Percentiles rank a stretch among this genome's conserved stretches.
These are phyloP conservation scores for Andrena dorsata DNA, from an alignment of 2,888 invertebrate species.

Conservation along the genomic window DNA sequence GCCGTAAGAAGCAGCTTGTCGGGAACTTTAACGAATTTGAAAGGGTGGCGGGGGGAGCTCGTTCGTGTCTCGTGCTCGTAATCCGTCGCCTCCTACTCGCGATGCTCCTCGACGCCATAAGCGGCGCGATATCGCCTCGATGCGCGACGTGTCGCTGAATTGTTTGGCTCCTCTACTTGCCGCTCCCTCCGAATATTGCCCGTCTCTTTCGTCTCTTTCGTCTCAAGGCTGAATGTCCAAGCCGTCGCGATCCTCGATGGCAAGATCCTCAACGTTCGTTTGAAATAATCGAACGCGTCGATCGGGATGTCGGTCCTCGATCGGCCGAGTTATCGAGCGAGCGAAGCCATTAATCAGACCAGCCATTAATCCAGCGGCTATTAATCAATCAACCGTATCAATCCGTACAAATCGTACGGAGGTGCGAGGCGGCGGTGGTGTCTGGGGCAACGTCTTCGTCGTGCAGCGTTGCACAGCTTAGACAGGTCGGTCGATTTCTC, in stretches of 20 bases:
- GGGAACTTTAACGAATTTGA: conserved; percentile 36
- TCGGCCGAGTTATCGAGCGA: conserved; percentile 2
- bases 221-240: too few species aligned
- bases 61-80: conserved; percentile 3
- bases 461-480: conserved; percentile 14
- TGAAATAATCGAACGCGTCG: not conserved
- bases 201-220: too few species aligned
- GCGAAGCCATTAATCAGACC: conserved; percentile 16
- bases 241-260: too few species aligned
- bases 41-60: conserved; percentile 14
- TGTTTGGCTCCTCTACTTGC: conserved; percentile 6
- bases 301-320: not conserved
- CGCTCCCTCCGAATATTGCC: not conserved
- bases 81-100: conserved; percentile 7
- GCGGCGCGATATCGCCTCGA: conserved; percentile 1
- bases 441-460: conserved; percentile 15
- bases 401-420: conserved; percentile 5
- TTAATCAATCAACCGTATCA: conserved; percentile 38
- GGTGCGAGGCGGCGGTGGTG: too few species aligned
- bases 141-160: not conserved
- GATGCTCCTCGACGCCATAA: conserved; percentile 12
- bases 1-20: conserved; percentile 27
- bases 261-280: too few species aligned
- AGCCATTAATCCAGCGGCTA: conserved; percentile 27
- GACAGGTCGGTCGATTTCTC: conserved; percentile 14